phyloP scores from a whole-genome alignment of 2,113 vertebrate genomes.

The Spizaetus ornatus region DNA sequence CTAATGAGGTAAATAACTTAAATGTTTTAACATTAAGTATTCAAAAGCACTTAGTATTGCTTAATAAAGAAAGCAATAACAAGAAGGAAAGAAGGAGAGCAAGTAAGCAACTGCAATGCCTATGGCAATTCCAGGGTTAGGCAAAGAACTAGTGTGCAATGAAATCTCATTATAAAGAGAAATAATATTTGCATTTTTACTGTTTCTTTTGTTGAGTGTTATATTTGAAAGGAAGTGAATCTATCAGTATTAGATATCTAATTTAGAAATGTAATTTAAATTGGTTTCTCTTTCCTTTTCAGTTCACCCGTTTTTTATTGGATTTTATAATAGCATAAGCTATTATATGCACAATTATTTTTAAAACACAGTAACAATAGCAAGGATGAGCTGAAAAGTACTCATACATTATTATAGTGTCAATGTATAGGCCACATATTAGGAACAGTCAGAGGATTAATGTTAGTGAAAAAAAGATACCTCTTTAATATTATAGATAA shows the following conservation, averaged over 20 bases:
- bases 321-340: conserved; percentile 25
- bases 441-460: not conserved
- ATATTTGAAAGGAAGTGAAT: not conserved
- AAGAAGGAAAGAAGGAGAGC: not conserved
- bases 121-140: not conserved
- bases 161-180: conserved; percentile 33
- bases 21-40: conserved; percentile 12
- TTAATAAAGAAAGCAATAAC: conserved; percentile 35
- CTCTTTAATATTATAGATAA: not conserved
- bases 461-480: not conserved
- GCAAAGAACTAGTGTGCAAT: not conserved
- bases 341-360: conserved; percentile 52
- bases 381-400: not conserved
- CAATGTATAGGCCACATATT: not conserved
- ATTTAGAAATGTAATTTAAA: conserved; percentile 52
- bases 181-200: conserved; percentile 51
- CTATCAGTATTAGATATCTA: conserved; percentile 51
- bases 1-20: conserved; percentile 18
- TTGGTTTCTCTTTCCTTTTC: conserved; percentile 33
- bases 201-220: conserved; percentile 17
- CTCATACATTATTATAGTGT: not conserved
- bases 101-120: not conserved
- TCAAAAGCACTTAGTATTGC: conserved; percentile 29
- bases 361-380: not conserved
- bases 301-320: not conserved